These are phyloP conservation scores for Sphecodes monilicornis DNA, from an alignment of 2,888 invertebrate species.

Conservation along the genomic window DNA sequence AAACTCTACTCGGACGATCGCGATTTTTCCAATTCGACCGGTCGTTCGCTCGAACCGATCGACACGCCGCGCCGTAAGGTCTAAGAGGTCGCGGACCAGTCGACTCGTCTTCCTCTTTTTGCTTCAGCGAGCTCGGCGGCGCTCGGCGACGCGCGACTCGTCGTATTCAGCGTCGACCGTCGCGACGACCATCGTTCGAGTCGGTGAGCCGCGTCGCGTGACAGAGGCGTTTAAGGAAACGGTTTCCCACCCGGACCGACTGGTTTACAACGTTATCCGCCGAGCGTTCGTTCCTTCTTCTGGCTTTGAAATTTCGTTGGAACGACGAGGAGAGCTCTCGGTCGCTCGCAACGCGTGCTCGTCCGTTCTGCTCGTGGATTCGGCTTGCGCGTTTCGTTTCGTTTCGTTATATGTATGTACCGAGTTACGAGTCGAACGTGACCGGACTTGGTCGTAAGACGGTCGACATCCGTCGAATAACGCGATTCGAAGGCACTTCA, in stretches of 20 bases:
- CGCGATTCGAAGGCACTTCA: slow-evolving; percentile 58
- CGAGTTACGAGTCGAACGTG: slow-evolving; percentile 80
- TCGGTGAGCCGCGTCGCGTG: slow-evolving; percentile 13
- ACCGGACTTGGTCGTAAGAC: slow-evolving; percentile 74
- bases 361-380: slow-evolving; percentile 68
- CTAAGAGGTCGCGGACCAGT: slow-evolving; percentile 9
- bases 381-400: slow-evolving; percentile 80
- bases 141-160: too few relatives aligned
- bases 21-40: background rate
- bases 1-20: background rate
- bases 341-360: slow-evolving; percentile 22
- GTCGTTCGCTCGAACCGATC: slow-evolving; percentile 2
- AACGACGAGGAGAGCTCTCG: background rate
- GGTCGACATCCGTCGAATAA: slow-evolving; percentile 53
- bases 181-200: slow-evolving; percentile 56
- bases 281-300: background rate
- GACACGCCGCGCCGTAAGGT: background rate
- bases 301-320: slow-evolving; percentile 18
- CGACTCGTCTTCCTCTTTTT: background rate
- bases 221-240: slow-evolving; percentile 33
- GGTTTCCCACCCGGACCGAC: slow-evolving; percentile 6
- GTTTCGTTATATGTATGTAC: slow-evolving; percentile 73
- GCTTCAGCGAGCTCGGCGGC: background rate
- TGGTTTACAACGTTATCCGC: slow-evolving; percentile 12
- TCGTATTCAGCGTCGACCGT: background rate